Evolutionary conservation across 2,113 vertebrate species (phyloP).

Genomic region (Coryphaenoides rupestris): DNA sequence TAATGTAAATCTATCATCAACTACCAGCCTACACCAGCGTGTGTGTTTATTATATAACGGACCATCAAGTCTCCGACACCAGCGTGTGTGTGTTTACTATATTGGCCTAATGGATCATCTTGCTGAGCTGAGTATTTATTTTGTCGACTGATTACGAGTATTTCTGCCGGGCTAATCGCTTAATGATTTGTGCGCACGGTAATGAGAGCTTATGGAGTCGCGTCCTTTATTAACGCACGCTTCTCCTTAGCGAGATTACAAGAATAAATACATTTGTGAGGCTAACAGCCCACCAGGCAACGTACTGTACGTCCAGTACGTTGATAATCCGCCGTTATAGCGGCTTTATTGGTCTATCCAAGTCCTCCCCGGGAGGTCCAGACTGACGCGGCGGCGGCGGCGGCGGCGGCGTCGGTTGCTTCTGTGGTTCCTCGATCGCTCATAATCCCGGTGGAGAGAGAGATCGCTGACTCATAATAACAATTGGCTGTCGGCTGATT

Average conservation of each 20-base stretch:
- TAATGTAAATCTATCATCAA: no score
- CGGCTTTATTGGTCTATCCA: slow-evolving; percentile 28
- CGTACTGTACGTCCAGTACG: no score
- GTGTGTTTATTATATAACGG: no score
- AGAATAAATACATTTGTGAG: no score
- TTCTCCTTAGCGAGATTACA: no score
- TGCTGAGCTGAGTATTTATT: no score
- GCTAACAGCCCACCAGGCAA: no score
- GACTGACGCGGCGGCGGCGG: slow-evolving; percentile 26
- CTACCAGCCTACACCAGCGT: no score
- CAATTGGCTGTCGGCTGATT: slow-evolving; percentile 49
- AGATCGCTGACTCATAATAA: slow-evolving; percentile 45
- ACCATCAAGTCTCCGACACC: no score
- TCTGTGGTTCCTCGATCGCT: slow-evolving; percentile 42
- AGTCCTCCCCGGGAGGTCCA: slow-evolving; percentile 27
- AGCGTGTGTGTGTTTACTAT: slow-evolving; percentile 15
- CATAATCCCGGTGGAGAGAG: slow-evolving; percentile 36
- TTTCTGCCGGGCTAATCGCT: slow-evolving; percentile 36
- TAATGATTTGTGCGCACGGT: slow-evolving; percentile 55
- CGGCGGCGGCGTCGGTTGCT: slow-evolving; percentile 27
- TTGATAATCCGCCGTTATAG: slow-evolving; percentile 24
- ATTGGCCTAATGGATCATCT: slow-evolving; percentile 55
- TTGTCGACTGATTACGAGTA: no score
- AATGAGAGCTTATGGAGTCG: slow-evolving; percentile 21
- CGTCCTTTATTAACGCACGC: no score